Percentiles rank a stretch among this genome's conserved stretches.
phyloP scores from a whole-genome alignment of 2,888 invertebrate genomes.

The Drosophila histrio region DNA sequence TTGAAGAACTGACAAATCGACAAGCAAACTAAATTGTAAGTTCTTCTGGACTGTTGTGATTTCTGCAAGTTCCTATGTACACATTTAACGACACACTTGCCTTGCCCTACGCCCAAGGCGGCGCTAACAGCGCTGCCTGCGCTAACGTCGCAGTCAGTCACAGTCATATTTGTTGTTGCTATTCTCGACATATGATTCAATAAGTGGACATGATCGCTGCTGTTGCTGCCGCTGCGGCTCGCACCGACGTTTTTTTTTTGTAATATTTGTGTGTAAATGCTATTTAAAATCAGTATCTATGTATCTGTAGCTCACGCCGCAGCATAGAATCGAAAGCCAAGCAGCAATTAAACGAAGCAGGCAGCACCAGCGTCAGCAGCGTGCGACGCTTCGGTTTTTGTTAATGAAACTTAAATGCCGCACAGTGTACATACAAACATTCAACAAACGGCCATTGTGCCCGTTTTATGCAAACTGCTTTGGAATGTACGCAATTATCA shows the following conservation, averaged over 20 bases:
- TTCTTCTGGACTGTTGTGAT: background rate
- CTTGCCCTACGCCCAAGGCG: constrained; percentile 49
- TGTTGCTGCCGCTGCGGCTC: constrained; percentile 30
- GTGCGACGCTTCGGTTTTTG: constrained; percentile 42
- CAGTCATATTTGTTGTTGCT: constrained; percentile 80
- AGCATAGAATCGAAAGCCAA: constrained; percentile 27
- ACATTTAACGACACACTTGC: constrained; percentile 32
- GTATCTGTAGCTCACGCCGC: constrained; percentile 21
- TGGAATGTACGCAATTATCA: constrained; percentile 51
- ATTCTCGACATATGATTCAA: constrained; percentile 84
- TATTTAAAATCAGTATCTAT: constrained; percentile 55
- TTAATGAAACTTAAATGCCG: constrained; percentile 61
- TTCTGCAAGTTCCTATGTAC: background rate
- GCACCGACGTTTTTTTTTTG: constrained; percentile 58
- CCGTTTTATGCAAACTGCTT: constrained; percentile 41
- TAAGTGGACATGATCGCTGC: constrained; percentile 65
- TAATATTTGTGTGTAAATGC: constrained; percentile 68
- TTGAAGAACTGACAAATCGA: background rate
- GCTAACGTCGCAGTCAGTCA: constrained; percentile 34
- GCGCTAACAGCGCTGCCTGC: constrained; percentile 43
- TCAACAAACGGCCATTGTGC: constrained; percentile 24
- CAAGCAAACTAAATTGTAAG: constrained; percentile 12
- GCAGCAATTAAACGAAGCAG: constrained; percentile 38
- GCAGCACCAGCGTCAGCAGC: constrained; percentile 11
- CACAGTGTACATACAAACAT: background rate